These are phyloP conservation scores for Cladopsammia gracilis DNA, from an alignment of 64 coral and sea anemone species.

Conservation along the genomic window DNA sequence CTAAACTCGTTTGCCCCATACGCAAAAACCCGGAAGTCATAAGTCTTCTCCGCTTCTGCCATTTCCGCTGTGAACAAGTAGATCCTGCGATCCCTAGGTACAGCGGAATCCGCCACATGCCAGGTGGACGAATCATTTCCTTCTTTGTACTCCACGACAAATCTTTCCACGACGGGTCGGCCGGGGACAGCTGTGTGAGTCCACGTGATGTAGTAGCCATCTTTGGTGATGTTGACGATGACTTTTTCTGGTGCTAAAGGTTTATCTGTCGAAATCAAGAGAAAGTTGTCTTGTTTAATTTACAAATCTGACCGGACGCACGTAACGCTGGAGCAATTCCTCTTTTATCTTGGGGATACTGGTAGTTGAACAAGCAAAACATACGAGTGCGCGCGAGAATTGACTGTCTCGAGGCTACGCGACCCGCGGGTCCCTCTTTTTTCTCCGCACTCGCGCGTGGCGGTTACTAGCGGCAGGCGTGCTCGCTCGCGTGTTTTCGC, in stretches of 20 bases:
- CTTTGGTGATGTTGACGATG: conserved; percentile 79
- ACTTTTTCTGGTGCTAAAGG: conserved; percentile 87
- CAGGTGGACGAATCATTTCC: conserved; percentile 66
- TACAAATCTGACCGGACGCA: neutral
- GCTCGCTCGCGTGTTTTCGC: too few relatives aligned
- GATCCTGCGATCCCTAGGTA: conserved; percentile 38
- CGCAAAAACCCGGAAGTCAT: conserved; percentile 93
- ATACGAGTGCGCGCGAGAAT: too few relatives aligned
- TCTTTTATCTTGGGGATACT: too few relatives aligned
- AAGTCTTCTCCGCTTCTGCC: conserved; percentile 65
- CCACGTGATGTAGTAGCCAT: conserved; percentile 86
- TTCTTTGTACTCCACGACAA: conserved; percentile 80
- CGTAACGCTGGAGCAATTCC: too few relatives aligned
- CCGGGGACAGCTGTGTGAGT: conserved; percentile 75
- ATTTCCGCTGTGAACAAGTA: conserved; percentile 75
- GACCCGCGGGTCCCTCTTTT: too few relatives aligned
- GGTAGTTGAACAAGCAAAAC: too few relatives aligned
- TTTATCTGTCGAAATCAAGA: conserved; percentile 55
- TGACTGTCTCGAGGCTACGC: too few relatives aligned
- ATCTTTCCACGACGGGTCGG: conserved; percentile 73
- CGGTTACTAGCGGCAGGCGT: too few relatives aligned
- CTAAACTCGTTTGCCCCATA: conserved; percentile 68
- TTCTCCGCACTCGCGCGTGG: too few relatives aligned
- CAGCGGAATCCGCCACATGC: conserved; percentile 39
- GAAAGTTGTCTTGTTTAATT: neutral